phyloP scores from a whole-genome alignment of 2,113 vertebrate species.

The cattle (Bos taurus) region ARS-UCD2.0 NC_037333.1:80863001-80863500 shows the following conservation, averaged over 20 bases:
- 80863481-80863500: background rate
- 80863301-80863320: background rate
- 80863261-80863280: background rate
- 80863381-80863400: background rate
- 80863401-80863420: background rate
- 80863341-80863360: background rate
- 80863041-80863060: background rate
- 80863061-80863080: background rate
- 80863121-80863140: background rate
- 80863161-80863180: background rate
- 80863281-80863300: background rate
- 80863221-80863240: background rate
- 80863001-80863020: background rate
- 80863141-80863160: background rate
- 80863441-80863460: background rate
- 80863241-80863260: background rate
- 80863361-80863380: background rate
- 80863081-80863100: background rate
- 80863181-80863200: background rate
- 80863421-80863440: background rate
- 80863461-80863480: background rate
- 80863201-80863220: background rate
- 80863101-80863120: background rate
- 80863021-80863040: background rate
- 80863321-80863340: background rate